Evolutionary conservation across 1,140 invertebrate species (phyloP), one percentile per base, ranked within the genome.

Genomic region (Trypoxylus dichotomus): DNA sequence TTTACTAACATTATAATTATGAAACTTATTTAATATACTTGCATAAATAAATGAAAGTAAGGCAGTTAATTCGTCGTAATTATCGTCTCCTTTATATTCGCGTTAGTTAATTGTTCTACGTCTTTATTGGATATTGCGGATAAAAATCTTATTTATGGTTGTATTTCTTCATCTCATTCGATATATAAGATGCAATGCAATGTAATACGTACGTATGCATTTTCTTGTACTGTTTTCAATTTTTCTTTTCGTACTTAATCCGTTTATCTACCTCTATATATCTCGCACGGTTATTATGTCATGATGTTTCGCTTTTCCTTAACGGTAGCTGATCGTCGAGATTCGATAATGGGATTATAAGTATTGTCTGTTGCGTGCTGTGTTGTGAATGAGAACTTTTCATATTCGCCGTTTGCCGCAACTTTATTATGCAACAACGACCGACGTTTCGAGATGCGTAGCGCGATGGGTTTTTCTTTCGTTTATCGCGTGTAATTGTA

Each of bases 301-400:
- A 63, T 24, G 60, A 25, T 63, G 60, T 63, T 63, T 63, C 25
- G 10, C 21, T 63, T 63, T 63, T 63, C 19, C 19, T 63, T 63
- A 11, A 13, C 60, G 60, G 60, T 63, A 3, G 60, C 19, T 63
- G 60, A 63, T 63, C 60, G 60, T 63, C 13, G 13, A 63, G 8
- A 19, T 63, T 63, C 60, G 60, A 63, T 63, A 63, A 63, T 63
- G 60, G 25, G 60, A 63, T 63, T 63, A 63, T 63, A 27, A 63
- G 19, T 63, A 63, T 63, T 63, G 60, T 63, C 60, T 63, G 60
- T 63, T 63, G 60, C 60, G 60, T 63, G 60, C 21, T 24, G 21
- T 2, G n/a, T 11, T 24, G 13, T 63, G 60, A 63, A 63, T 63
- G 60, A 27, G 60, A 63, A 63, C 60, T 63, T 63, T 63, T 27